phyloP scores from a whole-genome alignment of 2,888 invertebrate genomes.

The Nebria brevicollis region DNA sequence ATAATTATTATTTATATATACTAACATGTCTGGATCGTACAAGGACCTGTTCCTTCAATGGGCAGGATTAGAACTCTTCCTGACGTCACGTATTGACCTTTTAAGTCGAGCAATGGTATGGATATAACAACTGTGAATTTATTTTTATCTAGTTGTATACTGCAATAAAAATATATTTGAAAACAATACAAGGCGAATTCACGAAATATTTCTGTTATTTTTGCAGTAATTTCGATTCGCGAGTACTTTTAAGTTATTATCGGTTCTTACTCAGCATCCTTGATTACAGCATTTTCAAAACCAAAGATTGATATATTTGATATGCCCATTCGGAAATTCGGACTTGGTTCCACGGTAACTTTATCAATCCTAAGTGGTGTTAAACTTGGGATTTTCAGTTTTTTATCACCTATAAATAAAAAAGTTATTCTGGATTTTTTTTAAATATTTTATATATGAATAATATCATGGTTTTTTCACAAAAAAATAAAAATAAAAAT shows the following conservation, averaged over 20 bases:
- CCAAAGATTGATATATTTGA: constrained; percentile 52
- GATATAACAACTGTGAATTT: neutral
- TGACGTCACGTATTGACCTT: constrained; percentile 9
- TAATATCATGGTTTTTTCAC: no score
- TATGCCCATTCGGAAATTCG: constrained; percentile 52
- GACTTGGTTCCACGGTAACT: constrained; percentile 52
- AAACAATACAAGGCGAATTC: no score
- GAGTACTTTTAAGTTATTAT: no score
- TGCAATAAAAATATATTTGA: neutral
- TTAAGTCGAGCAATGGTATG: constrained; percentile 3
- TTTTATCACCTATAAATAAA: constrained; percentile 54
- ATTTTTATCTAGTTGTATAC: neutral
- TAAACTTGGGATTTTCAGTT: constrained; percentile 54
- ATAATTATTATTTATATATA: neutral
- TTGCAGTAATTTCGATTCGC: no score
- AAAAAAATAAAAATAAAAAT: no score
- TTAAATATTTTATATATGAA: no score
- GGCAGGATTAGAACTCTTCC: constrained; percentile 22
- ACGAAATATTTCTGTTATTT: no score
- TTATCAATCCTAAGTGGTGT: constrained; percentile 53
- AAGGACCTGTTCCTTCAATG: constrained; percentile 35
- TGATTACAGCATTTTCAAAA: constrained; percentile 51
- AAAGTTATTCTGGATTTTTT: neutral
- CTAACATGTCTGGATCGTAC: constrained; percentile 18
- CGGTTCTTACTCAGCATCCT: constrained; percentile 50